phyloP scores from a whole-genome alignment of 2,113 vertebrate species.

The Naja naja region DNA sequence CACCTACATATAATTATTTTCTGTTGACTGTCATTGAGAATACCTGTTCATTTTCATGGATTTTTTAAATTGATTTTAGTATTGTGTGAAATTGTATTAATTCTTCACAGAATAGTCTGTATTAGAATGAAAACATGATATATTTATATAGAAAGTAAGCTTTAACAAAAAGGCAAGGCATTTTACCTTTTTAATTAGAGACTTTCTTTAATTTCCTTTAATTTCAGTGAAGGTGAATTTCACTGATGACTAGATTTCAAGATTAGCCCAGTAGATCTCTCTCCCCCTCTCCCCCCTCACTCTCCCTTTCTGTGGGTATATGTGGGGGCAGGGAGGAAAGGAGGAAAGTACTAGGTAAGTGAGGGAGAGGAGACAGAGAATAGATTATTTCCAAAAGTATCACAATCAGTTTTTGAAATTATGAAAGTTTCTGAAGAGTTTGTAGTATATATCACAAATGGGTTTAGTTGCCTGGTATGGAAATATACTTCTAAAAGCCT shows the following conservation, averaged over 20 bases:
- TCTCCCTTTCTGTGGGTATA: no score
- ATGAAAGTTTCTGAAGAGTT: not conserved
- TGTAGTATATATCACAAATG: not conserved
- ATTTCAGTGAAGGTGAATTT: not conserved
- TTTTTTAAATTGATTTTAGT: not conserved
- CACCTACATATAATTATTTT: not conserved
- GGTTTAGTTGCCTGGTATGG: not conserved
- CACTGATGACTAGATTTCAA: not conserved
- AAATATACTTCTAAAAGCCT: not conserved
- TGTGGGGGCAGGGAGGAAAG: no score
- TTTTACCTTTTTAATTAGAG: not conserved
- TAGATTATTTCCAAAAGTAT: not conserved
- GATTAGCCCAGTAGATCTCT: not conserved
- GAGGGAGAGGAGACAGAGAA: not conserved
- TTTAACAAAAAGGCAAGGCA: not conserved
- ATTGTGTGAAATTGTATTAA: not conserved
- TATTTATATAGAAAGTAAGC: not conserved
- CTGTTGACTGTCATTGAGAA: not conserved
- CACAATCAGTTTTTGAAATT: not conserved
- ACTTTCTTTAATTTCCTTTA: not conserved
- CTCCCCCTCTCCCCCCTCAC: no score
- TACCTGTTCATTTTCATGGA: not conserved
- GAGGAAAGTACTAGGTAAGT: not conserved
- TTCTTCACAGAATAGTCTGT: constrained; percentile 28
- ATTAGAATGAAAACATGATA: constrained; percentile 15